Base-by-base conservation (phyloP, 1,140 invertebrate species). In the Catajapyx aquilonaris region DNA sequence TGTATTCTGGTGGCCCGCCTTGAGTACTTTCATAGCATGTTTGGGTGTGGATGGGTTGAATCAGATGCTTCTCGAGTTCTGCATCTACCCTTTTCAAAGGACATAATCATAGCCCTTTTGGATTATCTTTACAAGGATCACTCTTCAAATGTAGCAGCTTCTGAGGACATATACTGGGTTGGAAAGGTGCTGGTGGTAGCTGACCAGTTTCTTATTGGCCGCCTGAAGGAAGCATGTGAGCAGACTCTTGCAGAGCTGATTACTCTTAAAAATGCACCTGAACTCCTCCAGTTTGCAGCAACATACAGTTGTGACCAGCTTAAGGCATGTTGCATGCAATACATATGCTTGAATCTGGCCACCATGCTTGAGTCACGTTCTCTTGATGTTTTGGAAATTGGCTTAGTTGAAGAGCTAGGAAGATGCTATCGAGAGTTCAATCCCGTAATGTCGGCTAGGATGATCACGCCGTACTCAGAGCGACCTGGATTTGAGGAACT, bases 11-110 rank as follows among this genome's bases (percentile, higher is more conserved):
- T 68, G 0, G 71, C 75, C 2, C 51, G 76, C 37, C 54, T 75
- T 3, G 75, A 81, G 33, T 81, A 81, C 54, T 84, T 81, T 53
- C 58, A 66, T 34, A 71, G 69, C 42, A 76, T 81, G 73, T 67
- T 80, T 43, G 62, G 66, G 39, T 62, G 65, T 45, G 64, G 68
- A 38, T 81, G 77, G 77, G 62, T 66, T 37, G 70, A 73, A 59
- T 72, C 73, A 47, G 53, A 52, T 45, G 23, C 2, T 40, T 31
- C 5, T 20, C 36, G 28, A 9, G 42, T 35, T 33, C 41, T 60
- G 15, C 42, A 43, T 10, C 45, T 66, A 33, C 65, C 46, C 41
- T 61, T 56, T 48, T 61, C 50, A 49, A 65, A 45, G 49, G 56
- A 56, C 49, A 59, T 59, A 44, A 52, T 78, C 17, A 52, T 68